Conservation (phyloP, 2,797 vertebrate species). For the Gadopsis marmoratus region DNA sequence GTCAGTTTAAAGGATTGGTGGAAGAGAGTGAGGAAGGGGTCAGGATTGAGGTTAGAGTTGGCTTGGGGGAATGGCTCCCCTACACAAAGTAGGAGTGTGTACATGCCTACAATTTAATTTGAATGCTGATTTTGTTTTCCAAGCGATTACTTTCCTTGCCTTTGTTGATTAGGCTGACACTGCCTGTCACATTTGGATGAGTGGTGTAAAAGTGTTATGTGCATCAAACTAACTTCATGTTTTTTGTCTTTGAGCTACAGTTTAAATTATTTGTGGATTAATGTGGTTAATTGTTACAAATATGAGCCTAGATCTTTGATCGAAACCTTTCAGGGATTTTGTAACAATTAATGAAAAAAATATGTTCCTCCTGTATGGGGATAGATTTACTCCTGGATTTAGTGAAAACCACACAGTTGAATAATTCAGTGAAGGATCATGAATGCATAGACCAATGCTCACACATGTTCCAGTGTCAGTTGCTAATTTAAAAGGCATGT, state of each 20-base stretch:
- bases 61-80: constrained; percentile 42
- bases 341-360: not conserved
- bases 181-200: constrained; percentile 32
- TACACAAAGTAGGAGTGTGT: constrained; percentile 56
- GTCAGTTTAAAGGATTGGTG: constrained; percentile 74
- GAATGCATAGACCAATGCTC: constrained; percentile 41
- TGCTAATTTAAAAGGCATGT: constrained; percentile 31
- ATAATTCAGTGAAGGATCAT: constrained; percentile 40
- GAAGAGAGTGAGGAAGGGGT: constrained; percentile 63
- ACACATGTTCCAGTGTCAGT: constrained; percentile 25
- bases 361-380: not conserved
- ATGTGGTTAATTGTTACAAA: not conserved
- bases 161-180: constrained; percentile 43
- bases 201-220: constrained; percentile 10
- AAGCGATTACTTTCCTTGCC: constrained; percentile 41
- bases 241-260: not conserved
- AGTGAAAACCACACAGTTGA: constrained; percentile 1
- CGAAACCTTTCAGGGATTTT: not conserved
- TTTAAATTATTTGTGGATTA: not conserved
- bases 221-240: not conserved
- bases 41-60: constrained; percentile 68
- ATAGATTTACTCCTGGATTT: constrained; percentile 12
- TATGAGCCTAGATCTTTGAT: not conserved
- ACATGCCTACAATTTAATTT: constrained; percentile 56
- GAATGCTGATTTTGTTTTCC: constrained; percentile 54